These are phyloP conservation scores for Tetrapedia diversipes DNA, from an alignment of 2,888 invertebrate species.

Conservation along the genomic window DNA sequence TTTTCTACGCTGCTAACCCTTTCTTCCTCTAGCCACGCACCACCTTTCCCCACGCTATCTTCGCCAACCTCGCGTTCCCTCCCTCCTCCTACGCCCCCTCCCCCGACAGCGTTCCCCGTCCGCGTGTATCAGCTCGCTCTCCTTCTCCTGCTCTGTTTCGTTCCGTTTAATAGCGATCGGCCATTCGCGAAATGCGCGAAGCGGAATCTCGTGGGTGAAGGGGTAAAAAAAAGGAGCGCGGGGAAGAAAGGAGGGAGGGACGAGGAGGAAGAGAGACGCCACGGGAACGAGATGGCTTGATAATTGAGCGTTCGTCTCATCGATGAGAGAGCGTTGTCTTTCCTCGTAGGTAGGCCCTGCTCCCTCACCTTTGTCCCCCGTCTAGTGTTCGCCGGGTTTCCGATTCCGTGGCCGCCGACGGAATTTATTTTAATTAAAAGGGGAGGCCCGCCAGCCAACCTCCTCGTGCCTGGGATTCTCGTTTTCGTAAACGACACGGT, in stretches of 20 bases:
- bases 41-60: conserved; percentile 15
- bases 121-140: conserved; percentile 16
- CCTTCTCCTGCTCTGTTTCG: conserved; percentile 56
- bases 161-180: conserved; percentile 74
- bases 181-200: conserved; percentile 71
- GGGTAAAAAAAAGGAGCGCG: conserved; percentile 47
- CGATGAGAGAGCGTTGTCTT: conserved; percentile 58
- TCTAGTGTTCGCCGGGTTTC: conserved; percentile 24
- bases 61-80: conserved; percentile 35
- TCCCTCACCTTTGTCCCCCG: conserved; percentile 38
- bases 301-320: conserved; percentile 62
- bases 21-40: conserved; percentile 3
- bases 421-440: conserved; percentile 57
- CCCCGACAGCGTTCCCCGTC: not conserved
- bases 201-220: conserved; percentile 63
- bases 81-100: conserved; percentile 24
- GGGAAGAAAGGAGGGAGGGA: conserved; percentile 11
- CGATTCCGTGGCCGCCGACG: conserved; percentile 38
- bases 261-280: conserved; percentile 22
- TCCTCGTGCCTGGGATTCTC: conserved; percentile 24
- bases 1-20: conserved; percentile 9
- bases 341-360: conserved; percentile 33
- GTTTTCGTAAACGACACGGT: conserved; percentile 6
- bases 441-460: conserved; percentile 1
- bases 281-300: conserved; percentile 63